Conservation (phyloP, 2,888 invertebrate species). For the Pycnomerus fuliginosus region DNA sequence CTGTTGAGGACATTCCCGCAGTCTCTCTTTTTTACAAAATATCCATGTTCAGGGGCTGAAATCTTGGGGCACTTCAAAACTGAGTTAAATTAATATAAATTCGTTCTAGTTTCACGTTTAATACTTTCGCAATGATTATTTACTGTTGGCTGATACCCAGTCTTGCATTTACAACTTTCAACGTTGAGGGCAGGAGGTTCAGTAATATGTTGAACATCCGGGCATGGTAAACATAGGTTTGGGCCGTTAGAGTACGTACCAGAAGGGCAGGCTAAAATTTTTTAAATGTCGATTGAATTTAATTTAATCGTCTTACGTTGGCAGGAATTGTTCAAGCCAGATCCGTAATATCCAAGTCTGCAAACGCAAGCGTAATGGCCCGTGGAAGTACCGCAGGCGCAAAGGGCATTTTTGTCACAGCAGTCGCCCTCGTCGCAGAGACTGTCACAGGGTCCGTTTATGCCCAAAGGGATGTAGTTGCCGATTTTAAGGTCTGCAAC, state of each 20-base stretch:
- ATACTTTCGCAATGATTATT: conserved; percentile 60
- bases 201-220: conserved; percentile 64
- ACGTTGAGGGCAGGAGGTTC: conserved; percentile 57
- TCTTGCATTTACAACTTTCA: conserved; percentile 62
- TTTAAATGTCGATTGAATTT: neutral
- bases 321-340: conserved; percentile 61
- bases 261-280: conserved; percentile 60
- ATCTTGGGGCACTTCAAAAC: conserved; percentile 63
- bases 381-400: conserved; percentile 66
- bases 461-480: conserved; percentile 56
- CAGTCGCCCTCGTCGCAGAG: conserved; percentile 58
- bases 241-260: conserved; percentile 65
- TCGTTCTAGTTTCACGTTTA: neutral
- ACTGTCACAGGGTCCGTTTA: conserved; percentile 54
- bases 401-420: conserved; percentile 62
- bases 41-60: conserved; percentile 63
- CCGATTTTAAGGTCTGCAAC: conserved; percentile 62
- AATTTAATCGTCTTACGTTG: conserved; percentile 53
- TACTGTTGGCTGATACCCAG: conserved; percentile 57
- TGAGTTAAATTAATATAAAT: conserved; percentile 32
- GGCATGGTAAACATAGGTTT: conserved; percentile 57
- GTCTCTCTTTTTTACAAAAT: conserved; percentile 62
- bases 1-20: conserved; percentile 67
- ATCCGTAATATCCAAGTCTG: conserved; percentile 64
- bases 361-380: conserved; percentile 71